phyloP scores from a whole-genome alignment of 2,113 vertebrate genomes.

The Fulica atra region DNA sequence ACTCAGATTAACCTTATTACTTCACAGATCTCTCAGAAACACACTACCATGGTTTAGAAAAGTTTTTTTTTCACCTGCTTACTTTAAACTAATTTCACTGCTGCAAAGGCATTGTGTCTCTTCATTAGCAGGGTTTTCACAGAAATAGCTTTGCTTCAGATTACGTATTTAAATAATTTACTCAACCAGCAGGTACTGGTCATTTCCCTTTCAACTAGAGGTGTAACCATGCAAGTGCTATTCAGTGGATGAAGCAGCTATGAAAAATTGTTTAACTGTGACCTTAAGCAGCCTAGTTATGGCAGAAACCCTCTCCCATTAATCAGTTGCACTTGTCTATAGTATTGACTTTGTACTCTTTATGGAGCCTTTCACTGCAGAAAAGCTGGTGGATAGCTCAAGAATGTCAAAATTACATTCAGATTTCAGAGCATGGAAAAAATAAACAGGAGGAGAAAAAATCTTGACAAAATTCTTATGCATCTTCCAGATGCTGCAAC shows the following conservation, averaged over 20 bases:
- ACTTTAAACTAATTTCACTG: neutral
- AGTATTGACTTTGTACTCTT: neutral
- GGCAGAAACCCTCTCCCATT: neutral
- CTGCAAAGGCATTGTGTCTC: neutral
- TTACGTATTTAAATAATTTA: constrained; percentile 16
- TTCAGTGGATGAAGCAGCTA: neutral
- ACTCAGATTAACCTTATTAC: neutral
- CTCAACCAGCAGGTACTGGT: neutral
- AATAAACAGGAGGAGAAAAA: neutral
- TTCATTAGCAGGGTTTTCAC: neutral
- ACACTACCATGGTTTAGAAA: neutral
- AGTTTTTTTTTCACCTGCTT: neutral
- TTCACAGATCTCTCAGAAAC: neutral
- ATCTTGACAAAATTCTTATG: neutral
- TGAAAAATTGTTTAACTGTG: constrained; percentile 18
- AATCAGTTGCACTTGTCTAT: neutral
- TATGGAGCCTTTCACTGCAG: neutral
- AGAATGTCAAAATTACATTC: neutral
- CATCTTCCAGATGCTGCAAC: neutral
- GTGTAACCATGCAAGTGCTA: neutral
- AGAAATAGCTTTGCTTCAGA: neutral
- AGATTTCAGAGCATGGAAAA: neutral
- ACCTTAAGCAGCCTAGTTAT: constrained; percentile 18
- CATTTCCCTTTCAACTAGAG: constrained; percentile 28
- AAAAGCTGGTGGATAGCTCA: neutral